Evolutionary conservation across 2,113 vertebrate genomes (phyloP).

Genomic region (Centropus unirufus): DNA sequence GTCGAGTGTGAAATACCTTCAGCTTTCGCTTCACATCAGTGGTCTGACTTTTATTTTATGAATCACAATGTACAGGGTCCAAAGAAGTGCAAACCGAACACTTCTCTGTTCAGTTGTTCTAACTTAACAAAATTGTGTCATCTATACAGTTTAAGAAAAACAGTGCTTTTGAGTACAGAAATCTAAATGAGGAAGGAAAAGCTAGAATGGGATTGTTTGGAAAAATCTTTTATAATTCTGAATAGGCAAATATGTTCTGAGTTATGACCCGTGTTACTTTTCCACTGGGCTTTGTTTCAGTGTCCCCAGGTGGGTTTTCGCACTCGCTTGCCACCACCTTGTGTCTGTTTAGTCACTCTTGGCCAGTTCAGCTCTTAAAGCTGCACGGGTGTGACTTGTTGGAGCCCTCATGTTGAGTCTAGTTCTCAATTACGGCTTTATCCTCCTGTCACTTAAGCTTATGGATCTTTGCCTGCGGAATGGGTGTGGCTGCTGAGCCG

Average conservation of each 20-base stretch:
- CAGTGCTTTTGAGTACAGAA: background rate
- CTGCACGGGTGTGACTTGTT: background rate
- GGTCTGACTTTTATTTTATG: background rate
- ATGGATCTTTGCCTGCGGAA: background rate
- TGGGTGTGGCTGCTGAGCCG: background rate
- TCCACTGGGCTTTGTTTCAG: background rate
- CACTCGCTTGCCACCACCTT: background rate
- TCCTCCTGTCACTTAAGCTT: background rate
- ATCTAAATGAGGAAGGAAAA: background rate
- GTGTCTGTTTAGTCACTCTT: background rate
- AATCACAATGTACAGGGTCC: background rate
- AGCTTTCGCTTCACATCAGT: background rate
- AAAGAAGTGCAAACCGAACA: background rate
- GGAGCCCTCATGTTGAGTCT: background rate
- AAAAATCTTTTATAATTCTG: background rate
- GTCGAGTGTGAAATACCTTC: background rate
- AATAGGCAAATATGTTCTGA: background rate
- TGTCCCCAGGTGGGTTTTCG: background rate
- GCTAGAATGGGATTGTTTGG: background rate
- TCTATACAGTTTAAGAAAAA: background rate
- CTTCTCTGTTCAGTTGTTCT: background rate
- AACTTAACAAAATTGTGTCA: background rate
- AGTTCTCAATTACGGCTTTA: background rate
- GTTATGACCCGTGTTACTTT: background rate
- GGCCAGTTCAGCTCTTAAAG: background rate